Evolutionary conservation across 1,140 invertebrate species (phyloP).

Genomic region (Teleogryllus occipitalis): DNA sequence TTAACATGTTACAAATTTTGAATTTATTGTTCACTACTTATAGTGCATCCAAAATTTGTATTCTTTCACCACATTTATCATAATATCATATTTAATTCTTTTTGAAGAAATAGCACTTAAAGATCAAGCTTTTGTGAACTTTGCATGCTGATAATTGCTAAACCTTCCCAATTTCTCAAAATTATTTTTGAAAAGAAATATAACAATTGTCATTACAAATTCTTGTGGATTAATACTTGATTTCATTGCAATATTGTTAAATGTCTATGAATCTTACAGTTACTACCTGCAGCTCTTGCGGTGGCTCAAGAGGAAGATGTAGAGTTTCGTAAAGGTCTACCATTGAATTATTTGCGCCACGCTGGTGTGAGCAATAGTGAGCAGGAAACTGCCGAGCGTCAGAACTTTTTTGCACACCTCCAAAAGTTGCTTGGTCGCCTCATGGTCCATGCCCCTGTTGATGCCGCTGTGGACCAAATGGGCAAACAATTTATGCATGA

Average conservation of each 20-base stretch:
- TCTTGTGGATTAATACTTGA: no score
- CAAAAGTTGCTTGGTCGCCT: slow-evolving; percentile 54
- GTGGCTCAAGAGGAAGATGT: slow-evolving; percentile 59
- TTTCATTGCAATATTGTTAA: no score
- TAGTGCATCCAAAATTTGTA: no score
- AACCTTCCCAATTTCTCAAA: no score
- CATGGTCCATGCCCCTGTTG: slow-evolving; percentile 58
- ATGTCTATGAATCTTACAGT: slow-evolving; percentile 29
- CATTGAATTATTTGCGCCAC: slow-evolving; percentile 63
- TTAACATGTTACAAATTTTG: no score
- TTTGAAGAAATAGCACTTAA: no score
- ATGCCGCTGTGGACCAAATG: slow-evolving; percentile 77
- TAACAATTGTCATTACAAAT: background rate
- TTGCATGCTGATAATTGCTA: no score
- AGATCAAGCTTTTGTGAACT: no score
- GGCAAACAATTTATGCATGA: slow-evolving; percentile 75
- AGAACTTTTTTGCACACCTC: slow-evolving; percentile 48
- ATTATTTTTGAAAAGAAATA: background rate
- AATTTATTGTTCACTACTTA: no score
- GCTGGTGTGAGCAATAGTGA: slow-evolving; percentile 60
- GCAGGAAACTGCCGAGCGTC: slow-evolving; percentile 38
- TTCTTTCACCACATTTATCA: no score
- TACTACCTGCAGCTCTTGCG: slow-evolving; percentile 69
- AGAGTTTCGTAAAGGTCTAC: slow-evolving; percentile 70
- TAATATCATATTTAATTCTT: no score